phyloP scores from a whole-genome alignment of 2,888 invertebrate species.

The Diploptera punctata region DNA sequence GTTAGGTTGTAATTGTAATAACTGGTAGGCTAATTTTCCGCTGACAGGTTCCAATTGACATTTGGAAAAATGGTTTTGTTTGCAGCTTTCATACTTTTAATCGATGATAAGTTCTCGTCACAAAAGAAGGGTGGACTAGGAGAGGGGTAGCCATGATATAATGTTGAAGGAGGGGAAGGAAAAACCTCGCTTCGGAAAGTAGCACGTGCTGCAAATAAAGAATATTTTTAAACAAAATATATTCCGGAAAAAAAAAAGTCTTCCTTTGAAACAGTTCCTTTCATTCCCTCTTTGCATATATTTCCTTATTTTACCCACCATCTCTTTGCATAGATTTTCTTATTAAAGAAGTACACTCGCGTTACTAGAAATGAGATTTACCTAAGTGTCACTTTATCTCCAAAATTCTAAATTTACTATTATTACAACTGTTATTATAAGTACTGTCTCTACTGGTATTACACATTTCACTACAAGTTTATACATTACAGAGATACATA shows the following conservation, averaged over 20 bases:
- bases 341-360: no score
- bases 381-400: no score
- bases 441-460: no score
- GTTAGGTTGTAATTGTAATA: no score
- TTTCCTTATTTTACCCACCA: not conserved
- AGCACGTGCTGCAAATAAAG: conserved; percentile 5
- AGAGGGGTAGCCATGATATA: not conserved
- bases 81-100: not conserved
- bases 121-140: not conserved
- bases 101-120: not conserved
- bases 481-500: no score
- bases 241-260: not conserved
- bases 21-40: no score
- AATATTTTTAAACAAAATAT: conserved; percentile 3
- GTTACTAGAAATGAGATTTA: no score
- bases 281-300: conserved; percentile 5
- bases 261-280: not conserved
- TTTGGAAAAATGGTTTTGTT: no score
- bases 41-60: no score
- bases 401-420: no score
- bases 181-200: not conserved
- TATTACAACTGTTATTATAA: no score
- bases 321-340: not conserved
- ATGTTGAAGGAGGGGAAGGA: not conserved
- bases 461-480: no score